These are phyloP conservation scores for Hirundo rustica DNA, from an alignment of 2,797 vertebrate species.

Conservation along the genomic window DNA sequence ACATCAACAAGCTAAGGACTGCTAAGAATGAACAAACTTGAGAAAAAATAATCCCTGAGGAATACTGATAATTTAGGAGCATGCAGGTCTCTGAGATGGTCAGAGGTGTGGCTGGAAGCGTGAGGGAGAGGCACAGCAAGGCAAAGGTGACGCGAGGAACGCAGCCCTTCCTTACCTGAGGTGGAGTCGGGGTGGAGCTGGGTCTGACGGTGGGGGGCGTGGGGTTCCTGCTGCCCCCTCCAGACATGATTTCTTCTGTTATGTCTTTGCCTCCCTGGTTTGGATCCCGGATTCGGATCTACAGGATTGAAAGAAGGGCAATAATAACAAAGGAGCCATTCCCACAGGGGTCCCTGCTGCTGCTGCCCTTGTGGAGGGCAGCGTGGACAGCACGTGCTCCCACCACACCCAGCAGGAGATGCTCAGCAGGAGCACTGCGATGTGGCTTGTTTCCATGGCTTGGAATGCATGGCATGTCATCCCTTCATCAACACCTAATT, in stretches of 20 bases:
- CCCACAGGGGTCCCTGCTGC: background rate
- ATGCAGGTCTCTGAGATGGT: background rate
- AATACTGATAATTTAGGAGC: background rate
- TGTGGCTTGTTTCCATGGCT: background rate
- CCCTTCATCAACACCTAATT: background rate
- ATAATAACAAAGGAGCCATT: background rate
- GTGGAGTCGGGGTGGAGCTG: constrained; percentile 78
- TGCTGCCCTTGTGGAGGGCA: background rate
- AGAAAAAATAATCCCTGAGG: background rate
- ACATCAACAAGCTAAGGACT: background rate
- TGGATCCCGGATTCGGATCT: constrained; percentile 99
- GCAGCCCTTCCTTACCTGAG: constrained; percentile 81
- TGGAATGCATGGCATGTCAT: background rate
- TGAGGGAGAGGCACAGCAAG: background rate
- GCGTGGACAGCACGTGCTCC: fast-evolving
- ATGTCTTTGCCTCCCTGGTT: constrained; percentile 98
- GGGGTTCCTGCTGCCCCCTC: constrained; percentile 86
- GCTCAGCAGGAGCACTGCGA: background rate
- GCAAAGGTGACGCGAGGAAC: background rate
- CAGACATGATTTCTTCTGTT: constrained; percentile 98
- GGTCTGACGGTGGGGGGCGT: constrained; percentile 79
- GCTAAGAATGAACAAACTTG: background rate
- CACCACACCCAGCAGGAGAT: background rate
- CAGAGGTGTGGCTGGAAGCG: constrained; percentile 55
- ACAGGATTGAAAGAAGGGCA: background rate